Evolutionary conservation across 2,113 vertebrate genomes (phyloP).

Genomic region (Typhlomys cinereus): DNA sequence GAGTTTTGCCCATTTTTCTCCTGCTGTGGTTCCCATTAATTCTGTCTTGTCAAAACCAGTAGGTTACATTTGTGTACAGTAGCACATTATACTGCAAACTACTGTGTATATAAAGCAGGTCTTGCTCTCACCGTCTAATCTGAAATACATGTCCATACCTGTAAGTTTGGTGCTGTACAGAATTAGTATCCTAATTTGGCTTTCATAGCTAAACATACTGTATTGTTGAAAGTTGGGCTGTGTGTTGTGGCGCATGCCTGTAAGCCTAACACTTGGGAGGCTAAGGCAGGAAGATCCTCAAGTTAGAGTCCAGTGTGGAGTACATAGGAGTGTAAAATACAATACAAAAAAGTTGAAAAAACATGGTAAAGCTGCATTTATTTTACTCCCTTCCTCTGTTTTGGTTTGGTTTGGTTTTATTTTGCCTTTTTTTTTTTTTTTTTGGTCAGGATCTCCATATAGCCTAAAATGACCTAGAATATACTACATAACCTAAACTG

Average conservation of each 20-base stretch:
- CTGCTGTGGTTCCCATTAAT: constrained; percentile 21
- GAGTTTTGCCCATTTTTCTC: constrained; percentile 51
- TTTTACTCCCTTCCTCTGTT: background rate
- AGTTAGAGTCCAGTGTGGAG: too few species aligned
- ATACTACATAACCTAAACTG: too few species aligned
- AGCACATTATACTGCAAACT: constrained; percentile 8
- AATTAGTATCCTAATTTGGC: constrained; percentile 29
- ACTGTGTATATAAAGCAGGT: background rate
- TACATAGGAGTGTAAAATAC: too few species aligned
- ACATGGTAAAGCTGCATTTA: constrained; percentile 26
- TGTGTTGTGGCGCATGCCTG: too few species aligned
- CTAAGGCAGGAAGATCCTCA: too few species aligned
- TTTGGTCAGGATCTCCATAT: too few species aligned
- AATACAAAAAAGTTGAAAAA: background rate
- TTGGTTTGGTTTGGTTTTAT: too few species aligned
- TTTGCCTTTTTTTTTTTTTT: too few species aligned
- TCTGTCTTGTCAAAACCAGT: constrained; percentile 22
- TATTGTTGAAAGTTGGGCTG: constrained; percentile 19
- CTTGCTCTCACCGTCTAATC: constrained; percentile 24
- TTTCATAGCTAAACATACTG: constrained; percentile 8
- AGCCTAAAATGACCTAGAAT: too few species aligned
- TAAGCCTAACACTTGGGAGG: too few species aligned
- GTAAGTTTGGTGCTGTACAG: background rate
- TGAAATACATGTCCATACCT: background rate
- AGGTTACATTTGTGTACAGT: background rate